Base-by-base conservation (phyloP, 2,113 vertebrate genomes). In the Nanorana parkeri region DNA sequence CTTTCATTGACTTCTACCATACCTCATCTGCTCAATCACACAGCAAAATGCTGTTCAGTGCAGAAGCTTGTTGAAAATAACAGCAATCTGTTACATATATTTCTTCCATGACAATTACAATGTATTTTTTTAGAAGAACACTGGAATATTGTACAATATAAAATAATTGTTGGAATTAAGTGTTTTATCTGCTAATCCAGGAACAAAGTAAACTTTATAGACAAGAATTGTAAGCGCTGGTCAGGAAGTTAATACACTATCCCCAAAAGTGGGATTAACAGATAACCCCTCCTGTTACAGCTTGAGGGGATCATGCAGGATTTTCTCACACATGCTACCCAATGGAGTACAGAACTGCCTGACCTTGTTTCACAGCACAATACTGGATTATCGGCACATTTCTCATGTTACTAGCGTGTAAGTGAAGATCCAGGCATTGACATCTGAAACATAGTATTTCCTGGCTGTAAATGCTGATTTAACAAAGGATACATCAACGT, bases 241-340 rank as follows among this genome's bases (percentile, higher is more conserved):
- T 85, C 85, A 86, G 84, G 84, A 87, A 41, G 1, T 0, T 52
- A 84, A 85, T 36, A 51, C 84, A 79, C 60, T 67, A 85, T 85
- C 84, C 87, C 79, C 51, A 67, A 0, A 1, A 64, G 7, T 0
- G 65, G 83, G 87, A 90, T 91, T 91, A 88, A 85, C 84, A 85
- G 85, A 66, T 84, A 85, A 84, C 52, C 81, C 80, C 81, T 88
- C 76, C 78, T 84, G 74, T 84, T 56, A 67, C 60, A 81, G 85
- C 73, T 79, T 58, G 26, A 26, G 55, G 83, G 86, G 87, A 86
- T 90, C 84, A 85, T 77, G 83, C 60, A 83, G 81, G 87, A 87
- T 88, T 90, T 90, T 83, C 80, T 83, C 36, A 65, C 83, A 63
- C 28, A 16, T 68, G 60, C 80, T 85, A 21, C 51, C 66, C 26